These are phyloP conservation scores for Nibea coibor DNA, from an alignment of 2,113 vertebrate genomes.

Conservation along the genomic window DNA sequence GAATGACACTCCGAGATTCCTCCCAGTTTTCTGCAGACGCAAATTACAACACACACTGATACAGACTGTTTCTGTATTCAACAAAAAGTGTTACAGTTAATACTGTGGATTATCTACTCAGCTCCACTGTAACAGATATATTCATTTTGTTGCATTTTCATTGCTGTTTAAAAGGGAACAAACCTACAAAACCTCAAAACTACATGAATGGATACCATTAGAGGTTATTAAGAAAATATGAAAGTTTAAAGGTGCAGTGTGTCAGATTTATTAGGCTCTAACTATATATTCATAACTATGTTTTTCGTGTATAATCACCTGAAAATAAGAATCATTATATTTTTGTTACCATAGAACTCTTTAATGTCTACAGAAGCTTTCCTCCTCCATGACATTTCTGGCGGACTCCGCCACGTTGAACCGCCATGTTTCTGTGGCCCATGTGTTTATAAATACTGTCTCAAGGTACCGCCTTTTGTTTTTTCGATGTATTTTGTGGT, in stretches of 20 bases:
- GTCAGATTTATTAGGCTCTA: too few species aligned
- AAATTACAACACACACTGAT: background rate
- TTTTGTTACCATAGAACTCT: too few species aligned
- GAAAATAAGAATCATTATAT: too few species aligned
- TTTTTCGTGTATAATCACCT: too few species aligned
- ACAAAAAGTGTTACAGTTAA: background rate
- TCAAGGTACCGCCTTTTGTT: too few species aligned
- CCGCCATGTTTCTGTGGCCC: too few species aligned
- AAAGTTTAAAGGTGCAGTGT: background rate
- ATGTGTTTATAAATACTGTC: too few species aligned
- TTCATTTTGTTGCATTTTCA: background rate
- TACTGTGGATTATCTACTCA: background rate
- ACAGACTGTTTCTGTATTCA: background rate
- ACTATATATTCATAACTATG: too few species aligned
- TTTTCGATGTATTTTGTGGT: too few species aligned
- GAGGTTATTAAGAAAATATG: background rate
- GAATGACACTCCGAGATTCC: background rate
- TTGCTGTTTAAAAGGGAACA: background rate
- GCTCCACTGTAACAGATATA: background rate
- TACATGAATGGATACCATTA: background rate
- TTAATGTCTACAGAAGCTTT: too few species aligned
- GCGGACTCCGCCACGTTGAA: too few species aligned
- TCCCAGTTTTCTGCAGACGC: background rate
- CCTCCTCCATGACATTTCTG: too few species aligned
- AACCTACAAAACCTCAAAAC: background rate